Evolutionary conservation across 2,797 vertebrate genomes (phyloP).

Genomic region (Acrossocheilus fasciatus): DNA sequence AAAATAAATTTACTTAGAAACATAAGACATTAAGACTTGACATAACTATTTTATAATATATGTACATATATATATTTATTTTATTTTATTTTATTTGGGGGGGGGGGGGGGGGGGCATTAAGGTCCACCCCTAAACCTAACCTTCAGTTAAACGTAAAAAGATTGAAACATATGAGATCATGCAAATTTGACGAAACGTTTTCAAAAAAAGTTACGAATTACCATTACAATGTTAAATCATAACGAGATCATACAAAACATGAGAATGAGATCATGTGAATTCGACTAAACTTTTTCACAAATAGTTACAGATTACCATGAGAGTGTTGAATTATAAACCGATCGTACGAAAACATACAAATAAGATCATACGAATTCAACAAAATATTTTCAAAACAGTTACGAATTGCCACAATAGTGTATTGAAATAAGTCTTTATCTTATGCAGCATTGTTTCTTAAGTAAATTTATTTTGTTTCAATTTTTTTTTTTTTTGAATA

Average conservation of each 20-base stretch:
- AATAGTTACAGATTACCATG: not conserved
- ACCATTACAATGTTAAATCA: not conserved
- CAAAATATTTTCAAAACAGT: not conserved
- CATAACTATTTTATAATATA: not conserved
- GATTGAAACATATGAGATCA: not conserved
- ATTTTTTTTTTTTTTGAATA: not conserved
- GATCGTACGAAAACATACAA: not conserved
- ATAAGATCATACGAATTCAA: not conserved
- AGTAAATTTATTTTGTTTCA: not conserved
- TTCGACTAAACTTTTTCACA: not conserved
- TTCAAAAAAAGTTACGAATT: not conserved
- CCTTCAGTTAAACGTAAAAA: not conserved
- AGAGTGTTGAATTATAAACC: not conserved
- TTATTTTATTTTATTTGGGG: too few species aligned
- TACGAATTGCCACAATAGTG: not conserved
- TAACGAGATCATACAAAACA: not conserved
- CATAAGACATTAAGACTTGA: not conserved
- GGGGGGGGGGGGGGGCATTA: too few species aligned
- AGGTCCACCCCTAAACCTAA: not conserved
- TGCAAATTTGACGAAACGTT: not conserved
- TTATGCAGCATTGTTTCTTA: not conserved
- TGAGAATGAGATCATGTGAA: too few species aligned
- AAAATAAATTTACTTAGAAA: not conserved
- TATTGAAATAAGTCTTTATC: not conserved
- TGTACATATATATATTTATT: too few species aligned